A percentile compares a stretch with the other conserved stretches of the same genome.
These are phyloP conservation scores for Syngnathus rostellatus DNA, from an alignment of 2,797 vertebrate species.

Conservation along the genomic window DNA sequence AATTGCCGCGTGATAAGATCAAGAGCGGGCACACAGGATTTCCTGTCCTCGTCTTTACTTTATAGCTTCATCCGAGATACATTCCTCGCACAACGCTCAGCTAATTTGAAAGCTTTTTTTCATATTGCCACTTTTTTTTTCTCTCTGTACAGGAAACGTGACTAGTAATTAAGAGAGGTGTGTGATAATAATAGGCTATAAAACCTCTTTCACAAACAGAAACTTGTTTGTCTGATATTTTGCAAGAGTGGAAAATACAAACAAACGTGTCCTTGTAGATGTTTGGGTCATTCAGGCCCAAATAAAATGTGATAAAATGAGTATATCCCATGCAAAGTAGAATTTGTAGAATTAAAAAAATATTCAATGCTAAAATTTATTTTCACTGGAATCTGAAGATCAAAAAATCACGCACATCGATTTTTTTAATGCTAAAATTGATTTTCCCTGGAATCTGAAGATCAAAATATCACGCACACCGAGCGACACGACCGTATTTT, in stretches of 20 bases:
- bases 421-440: too few species aligned
- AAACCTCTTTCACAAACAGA: not conserved
- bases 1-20: constrained; percentile 56
- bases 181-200: not conserved
- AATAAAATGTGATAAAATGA: not conserved
- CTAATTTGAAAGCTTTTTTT: not conserved
- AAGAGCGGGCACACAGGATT: constrained; percentile 54
- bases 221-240: not conserved
- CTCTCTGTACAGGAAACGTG: not conserved
- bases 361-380: not conserved
- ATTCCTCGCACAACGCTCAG: not conserved
- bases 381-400: not conserved
- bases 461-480: too few species aligned
- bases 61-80: not conserved
- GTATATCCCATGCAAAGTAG: not conserved
- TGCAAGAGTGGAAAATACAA: not conserved
- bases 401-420: too few species aligned
- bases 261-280: not conserved
- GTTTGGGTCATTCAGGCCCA: not conserved
- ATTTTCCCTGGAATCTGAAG: too few species aligned
- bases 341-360: not conserved
- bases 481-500: not conserved
- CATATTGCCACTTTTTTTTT: not conserved
- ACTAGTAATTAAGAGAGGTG: constrained; percentile 1
- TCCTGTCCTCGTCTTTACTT: constrained; percentile 40